These are phyloP conservation scores for Halichondria panicea DNA, from an alignment of 37 sponge, comb jelly and placozoan species.

Conservation along the genomic window DNA sequence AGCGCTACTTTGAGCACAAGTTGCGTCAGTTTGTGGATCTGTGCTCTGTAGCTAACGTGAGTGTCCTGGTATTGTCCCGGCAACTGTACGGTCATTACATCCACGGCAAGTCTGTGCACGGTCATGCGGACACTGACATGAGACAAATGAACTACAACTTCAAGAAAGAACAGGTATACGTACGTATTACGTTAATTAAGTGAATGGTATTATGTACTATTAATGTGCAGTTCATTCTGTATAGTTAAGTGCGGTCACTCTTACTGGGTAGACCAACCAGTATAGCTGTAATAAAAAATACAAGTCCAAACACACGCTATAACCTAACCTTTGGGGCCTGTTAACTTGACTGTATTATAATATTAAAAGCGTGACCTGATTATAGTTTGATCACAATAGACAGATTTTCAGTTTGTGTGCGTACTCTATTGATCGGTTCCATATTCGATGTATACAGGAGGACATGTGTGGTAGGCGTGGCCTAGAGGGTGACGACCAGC, in stretches of 20 bases:
- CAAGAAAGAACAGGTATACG: conserved; percentile 74
- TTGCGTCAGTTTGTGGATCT: conserved; percentile 86
- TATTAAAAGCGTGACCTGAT: neutral
- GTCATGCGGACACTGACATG: conserved; percentile 93
- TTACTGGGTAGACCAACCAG: neutral
- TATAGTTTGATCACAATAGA: neutral
- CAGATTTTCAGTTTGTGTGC: too few relatives aligned
- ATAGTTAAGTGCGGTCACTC: too few relatives aligned
- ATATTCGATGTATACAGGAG: conserved; percentile 20
- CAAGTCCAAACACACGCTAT: too few relatives aligned
- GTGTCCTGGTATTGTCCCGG: conserved; percentile 77
- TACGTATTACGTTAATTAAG: too few relatives aligned
- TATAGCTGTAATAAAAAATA: neutral
- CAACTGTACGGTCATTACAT: conserved; percentile 89
- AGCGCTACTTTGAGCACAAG: conserved; percentile 89
- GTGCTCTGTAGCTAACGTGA: conserved; percentile 90
- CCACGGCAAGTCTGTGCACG: conserved; percentile 93
- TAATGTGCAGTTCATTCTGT: neutral
- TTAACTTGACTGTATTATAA: too few relatives aligned
- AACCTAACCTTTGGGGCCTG: too few relatives aligned
- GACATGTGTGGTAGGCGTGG: conserved; percentile 85
- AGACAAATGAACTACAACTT: conserved; percentile 74
- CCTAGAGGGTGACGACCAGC: conserved; percentile 72
- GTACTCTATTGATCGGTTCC: neutral
- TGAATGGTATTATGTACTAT: too few relatives aligned